Percentiles rank a stretch among this genome's conserved stretches.
Conservation (phyloP, 2,113 vertebrate species). For the human (Homo sapiens) region DNA sequence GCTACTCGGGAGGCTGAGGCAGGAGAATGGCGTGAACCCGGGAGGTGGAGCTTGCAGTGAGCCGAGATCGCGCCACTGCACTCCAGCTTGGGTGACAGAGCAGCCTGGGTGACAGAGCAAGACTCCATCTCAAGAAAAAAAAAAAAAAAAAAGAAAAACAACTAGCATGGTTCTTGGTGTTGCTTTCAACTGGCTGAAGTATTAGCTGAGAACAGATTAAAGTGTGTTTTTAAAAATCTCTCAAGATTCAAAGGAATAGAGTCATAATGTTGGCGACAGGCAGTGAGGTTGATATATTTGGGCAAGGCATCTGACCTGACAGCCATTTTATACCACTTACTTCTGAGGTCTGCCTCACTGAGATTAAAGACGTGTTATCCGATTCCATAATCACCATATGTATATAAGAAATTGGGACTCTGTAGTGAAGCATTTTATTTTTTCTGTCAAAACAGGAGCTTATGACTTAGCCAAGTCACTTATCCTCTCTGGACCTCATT, state of each 20-base stretch:
- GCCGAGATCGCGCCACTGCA: no score
- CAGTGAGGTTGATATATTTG: not conserved
- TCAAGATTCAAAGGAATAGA: not conserved
- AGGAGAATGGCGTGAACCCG: no score
- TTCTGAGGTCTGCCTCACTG: not conserved
- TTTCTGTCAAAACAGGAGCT: slow-evolving; percentile 11
- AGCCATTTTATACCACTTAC: not conserved
- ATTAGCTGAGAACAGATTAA: not conserved
- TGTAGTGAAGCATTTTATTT: not conserved
- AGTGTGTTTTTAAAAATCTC: not conserved
- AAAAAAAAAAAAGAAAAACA: not conserved
- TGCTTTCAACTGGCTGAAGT: not conserved
- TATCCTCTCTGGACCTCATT: not conserved
- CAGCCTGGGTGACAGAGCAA: no score
- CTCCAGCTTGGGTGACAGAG: no score
- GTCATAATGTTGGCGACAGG: not conserved
- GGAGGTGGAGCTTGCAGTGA: no score
- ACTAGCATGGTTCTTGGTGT: not conserved
- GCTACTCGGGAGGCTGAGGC: no score
- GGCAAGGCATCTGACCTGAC: not conserved
- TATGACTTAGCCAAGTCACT: not conserved
- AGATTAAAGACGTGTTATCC: not conserved
- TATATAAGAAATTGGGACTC: not conserved
- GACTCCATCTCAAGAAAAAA: no score
- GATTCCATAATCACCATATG: not conserved